Conservation (phyloP, 1,140 invertebrate genomes). For the Drosophila paulistorum region DNA sequence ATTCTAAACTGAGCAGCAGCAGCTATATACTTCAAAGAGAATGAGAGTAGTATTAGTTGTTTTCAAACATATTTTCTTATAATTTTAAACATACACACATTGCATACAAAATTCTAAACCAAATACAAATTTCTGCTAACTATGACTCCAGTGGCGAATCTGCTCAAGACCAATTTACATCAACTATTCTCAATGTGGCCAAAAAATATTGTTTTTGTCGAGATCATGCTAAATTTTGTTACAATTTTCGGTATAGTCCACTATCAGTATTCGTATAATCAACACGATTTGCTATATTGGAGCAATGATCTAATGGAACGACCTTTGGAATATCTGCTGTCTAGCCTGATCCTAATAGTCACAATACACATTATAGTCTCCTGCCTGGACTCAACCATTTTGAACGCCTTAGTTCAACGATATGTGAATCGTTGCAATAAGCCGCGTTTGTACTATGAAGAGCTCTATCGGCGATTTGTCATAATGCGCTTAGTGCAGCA, state of each 20-base stretch:
- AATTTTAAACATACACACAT: neutral
- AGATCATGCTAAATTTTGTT: slow-evolving; percentile 4
- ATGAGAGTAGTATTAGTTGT: too few relatives aligned
- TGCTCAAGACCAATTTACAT: neutral
- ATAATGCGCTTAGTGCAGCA: slow-evolving; percentile 59
- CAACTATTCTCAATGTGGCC: neutral
- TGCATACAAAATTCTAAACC: neutral
- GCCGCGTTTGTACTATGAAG: slow-evolving; percentile 44
- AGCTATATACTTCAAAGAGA: too few relatives aligned
- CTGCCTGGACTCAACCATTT: slow-evolving; percentile 39
- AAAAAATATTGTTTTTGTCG: neutral
- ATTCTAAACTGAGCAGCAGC: too few relatives aligned
- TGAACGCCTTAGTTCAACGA: slow-evolving; percentile 34
- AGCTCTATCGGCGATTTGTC: slow-evolving; percentile 58
- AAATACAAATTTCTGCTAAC: neutral
- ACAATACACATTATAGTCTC: slow-evolving; percentile 40
- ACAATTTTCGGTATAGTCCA: neutral
- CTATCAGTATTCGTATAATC: slow-evolving; percentile 22
- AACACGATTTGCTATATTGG: slow-evolving; percentile 56
- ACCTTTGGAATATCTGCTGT: slow-evolving; percentile 37
- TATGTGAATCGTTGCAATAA: slow-evolving; percentile 28
- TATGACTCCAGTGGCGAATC: neutral
- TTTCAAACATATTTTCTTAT: neutral
- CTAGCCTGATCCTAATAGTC: slow-evolving; percentile 32
- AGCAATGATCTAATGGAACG: slow-evolving; percentile 24